These are phyloP conservation scores for Hydrozoanthus gracilis DNA, from an alignment of 92 coral and sea anemone genomes.

Conservation along the genomic window DNA sequence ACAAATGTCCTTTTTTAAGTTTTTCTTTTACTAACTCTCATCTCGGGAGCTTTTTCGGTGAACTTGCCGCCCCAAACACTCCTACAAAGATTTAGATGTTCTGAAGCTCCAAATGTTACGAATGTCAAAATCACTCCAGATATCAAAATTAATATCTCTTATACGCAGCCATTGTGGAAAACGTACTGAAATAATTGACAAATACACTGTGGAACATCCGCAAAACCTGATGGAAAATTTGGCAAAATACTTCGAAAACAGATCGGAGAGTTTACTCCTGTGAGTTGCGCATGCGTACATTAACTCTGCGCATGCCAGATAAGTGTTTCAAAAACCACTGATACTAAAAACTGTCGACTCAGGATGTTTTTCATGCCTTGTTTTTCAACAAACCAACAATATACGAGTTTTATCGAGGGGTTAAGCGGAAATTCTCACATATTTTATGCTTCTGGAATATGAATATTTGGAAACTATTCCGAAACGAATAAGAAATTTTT, in stretches of 20 bases:
- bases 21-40: slow-evolving; percentile 52
- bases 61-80: slow-evolving; percentile 68
- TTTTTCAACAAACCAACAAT: too few species aligned
- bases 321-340: slow-evolving; percentile 51
- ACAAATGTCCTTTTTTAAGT: slow-evolving; percentile 20
- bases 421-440: too few species aligned
- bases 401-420: too few species aligned
- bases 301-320: slow-evolving; percentile 67
- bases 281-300: slow-evolving; percentile 81
- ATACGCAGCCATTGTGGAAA: slow-evolving; percentile 24
- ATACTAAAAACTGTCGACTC: slow-evolving; percentile 74
- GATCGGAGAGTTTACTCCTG: slow-evolving; percentile 64
- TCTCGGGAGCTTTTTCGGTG: slow-evolving; percentile 54
- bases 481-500: too few species aligned
- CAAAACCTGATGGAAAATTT: slow-evolving; percentile 39
- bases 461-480: too few species aligned
- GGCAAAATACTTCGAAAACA: slow-evolving; percentile 73
- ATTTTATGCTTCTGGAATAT: too few species aligned
- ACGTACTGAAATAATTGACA: slow-evolving; percentile 32
- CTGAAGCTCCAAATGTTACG: slow-evolving; percentile 45
- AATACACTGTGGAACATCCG: slow-evolving; percentile 18
- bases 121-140: background rate
- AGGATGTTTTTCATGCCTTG: background rate
- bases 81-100: slow-evolving; percentile 52
- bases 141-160: slow-evolving; percentile 2